These are phyloP conservation scores for Heliangelus exortis DNA, from an alignment of 2,797 vertebrate genomes.

Conservation along the genomic window DNA sequence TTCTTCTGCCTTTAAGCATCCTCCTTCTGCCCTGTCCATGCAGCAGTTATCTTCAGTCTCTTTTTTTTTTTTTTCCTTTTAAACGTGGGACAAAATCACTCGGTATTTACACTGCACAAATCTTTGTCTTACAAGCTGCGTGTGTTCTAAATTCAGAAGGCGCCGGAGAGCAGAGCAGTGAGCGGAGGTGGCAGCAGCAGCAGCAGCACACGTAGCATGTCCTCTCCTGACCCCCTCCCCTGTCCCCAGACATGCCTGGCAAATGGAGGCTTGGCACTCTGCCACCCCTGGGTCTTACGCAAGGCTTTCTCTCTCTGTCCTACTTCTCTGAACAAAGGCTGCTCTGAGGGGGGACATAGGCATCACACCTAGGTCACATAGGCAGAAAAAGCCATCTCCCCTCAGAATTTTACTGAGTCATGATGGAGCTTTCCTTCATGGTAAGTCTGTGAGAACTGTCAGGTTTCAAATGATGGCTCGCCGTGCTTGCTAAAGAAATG, in stretches of 20 bases:
- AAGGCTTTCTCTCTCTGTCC: slow-evolving; percentile 52
- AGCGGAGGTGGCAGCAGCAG: slow-evolving; percentile 54
- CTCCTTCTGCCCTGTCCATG: not conserved
- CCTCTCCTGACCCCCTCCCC: slow-evolving; percentile 59
- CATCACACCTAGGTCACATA: slow-evolving; percentile 62
- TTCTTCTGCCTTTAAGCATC: not conserved
- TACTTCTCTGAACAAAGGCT: slow-evolving; percentile 74
- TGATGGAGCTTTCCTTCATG: slow-evolving; percentile 53
- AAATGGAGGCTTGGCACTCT: slow-evolving; percentile 72
- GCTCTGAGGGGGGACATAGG: slow-evolving; percentile 16
- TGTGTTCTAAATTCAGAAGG: not conserved
- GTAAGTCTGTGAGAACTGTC: slow-evolving; percentile 63
- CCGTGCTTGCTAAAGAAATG: not conserved
- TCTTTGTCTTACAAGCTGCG: not conserved
- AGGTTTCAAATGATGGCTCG: slow-evolving; percentile 40
- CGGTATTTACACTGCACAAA: not conserved
- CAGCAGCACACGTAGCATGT: slow-evolving; percentile 71
- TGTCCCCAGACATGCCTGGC: slow-evolving; percentile 59
- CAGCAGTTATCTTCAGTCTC: no score
- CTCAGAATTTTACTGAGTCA: slow-evolving; percentile 51
- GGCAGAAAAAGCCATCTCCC: slow-evolving; percentile 59
- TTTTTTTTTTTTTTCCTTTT: not conserved
- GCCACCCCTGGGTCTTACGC: slow-evolving; percentile 73
- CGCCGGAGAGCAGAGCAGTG: not conserved
- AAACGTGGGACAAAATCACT: not conserved